Base-by-base conservation (phyloP, 2,888 invertebrate genomes). In the Caenorhabditis japonica region DNA sequence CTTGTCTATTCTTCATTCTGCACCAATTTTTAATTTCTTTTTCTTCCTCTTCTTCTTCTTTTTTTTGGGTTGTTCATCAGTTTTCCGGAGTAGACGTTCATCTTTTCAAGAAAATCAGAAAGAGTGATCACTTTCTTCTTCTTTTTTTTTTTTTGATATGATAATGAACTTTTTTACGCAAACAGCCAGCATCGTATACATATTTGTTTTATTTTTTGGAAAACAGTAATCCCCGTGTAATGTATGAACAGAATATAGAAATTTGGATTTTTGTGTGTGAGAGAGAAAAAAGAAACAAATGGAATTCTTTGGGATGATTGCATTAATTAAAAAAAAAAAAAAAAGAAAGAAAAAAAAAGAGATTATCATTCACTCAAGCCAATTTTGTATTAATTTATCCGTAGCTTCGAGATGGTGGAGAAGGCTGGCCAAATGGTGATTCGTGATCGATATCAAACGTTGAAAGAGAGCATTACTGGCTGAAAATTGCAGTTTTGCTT, bases 391-490 rank as follows among this genome's bases (percentile, higher is more conserved):
- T 34, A 43, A 13, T 34, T n/a, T 53, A 56, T 70, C 70, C 60
- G 70, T 60, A 56, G 66, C 66, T 66, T 66, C 56, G 66, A 66
- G 56, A 66, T 66, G 66, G 56, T 33, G 19, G 33, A 44, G 43
- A 66, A 49, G 34, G 56, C 56, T 51, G 49, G 39, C 33, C 21
- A 13, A 15, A 13, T 21, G 19, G 27, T 4, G 53, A 17, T 7
- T 3, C 21, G 34, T 5, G 30, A 30, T 30, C 30, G 30, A 10
- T 7, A 13, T 62, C 46, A 71, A 13, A 73, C 61, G 58, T 62
- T 56, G 69, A 81, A 81, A 19, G 74, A 58, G 41, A 81, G 56
- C 69, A 75, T 70, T n/a, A 81, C 81, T 10, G 81, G 81, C 81
- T 81, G 76, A 51, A 81, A 79, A 38, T 19, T 34, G 21, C 13